Evolutionary conservation across 2,113 vertebrate genomes (phyloP), one percentile per base, ranked within the genome.

Genomic region (Dipodomys ordii): DNA sequence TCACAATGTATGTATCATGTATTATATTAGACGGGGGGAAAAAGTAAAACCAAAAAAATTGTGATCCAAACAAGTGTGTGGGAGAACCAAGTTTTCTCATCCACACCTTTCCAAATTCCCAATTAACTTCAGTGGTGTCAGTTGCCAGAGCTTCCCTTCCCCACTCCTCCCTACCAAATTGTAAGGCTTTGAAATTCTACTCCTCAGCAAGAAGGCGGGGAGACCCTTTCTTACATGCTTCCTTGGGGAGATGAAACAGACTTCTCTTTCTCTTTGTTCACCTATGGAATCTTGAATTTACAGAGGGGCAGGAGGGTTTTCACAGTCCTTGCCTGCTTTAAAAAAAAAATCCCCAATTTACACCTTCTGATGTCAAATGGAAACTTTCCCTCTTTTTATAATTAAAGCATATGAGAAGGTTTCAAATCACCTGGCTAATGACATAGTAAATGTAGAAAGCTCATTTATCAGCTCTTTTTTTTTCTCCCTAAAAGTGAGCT

Each of bases 131-230:
- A 65, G 57, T 4, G 46, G 82, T 93, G 83, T 96, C 90, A 69
- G 11, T 78, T 96, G 76, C 87, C 87, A 85, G 53, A 27, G 28
- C 65, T 95, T 79, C 5, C 65, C 44, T 82, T 83, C 44, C 60
- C 18, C 2, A 32, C 25, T 79, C 30, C 93, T 89, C 32, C 80
- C 39, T n/a, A 85, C 53, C 35, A 53, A 65, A 60, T 90, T 86
- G 32, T n/a, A 87, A 88, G 32, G 71, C 90, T 96, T 96, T 96
- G 94, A 96, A 96, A 96, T 96, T 95, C 87, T 92, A 95, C 76
- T 87, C 94, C 72, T n/a, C 25, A 2, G 15, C 92, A 96, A 88
- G 80, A 86, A 95, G 62, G 80, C 76, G 27, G 76, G 35, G 64
- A 81, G 60, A 46, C 46, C 80, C 89, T 83, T 74, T 71, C 77